Evolutionary conservation across 2,113 vertebrate species (phyloP).

Genomic region (Mohoua ochrocephala): DNA sequence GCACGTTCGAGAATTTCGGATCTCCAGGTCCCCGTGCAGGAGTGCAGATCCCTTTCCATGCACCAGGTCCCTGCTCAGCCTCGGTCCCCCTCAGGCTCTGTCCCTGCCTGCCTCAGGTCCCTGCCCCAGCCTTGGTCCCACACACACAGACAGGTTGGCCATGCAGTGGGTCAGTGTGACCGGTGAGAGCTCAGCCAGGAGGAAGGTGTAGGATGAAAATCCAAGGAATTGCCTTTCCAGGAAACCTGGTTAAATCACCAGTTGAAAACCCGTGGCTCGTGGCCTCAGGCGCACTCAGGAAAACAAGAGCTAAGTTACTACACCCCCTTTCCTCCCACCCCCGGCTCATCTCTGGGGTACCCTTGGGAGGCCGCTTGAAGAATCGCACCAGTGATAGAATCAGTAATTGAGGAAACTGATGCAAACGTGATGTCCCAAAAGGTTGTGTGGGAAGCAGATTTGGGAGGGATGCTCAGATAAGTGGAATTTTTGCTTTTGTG

Average conservation of each 20-base stretch:
- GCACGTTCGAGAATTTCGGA: accelerated
- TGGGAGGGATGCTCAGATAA: constrained; percentile 43
- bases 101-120: not conserved
- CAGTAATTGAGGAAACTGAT: constrained; percentile 45
- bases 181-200: accelerated
- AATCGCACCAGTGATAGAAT: not conserved
- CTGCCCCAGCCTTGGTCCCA: not conserved
- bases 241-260: not conserved
- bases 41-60: not conserved
- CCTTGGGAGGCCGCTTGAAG: not conserved
- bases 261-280: not conserved
- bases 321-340: constrained; percentile 23
- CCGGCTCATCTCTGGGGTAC: not conserved
- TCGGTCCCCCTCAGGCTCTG: accelerated
- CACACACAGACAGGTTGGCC: not conserved
- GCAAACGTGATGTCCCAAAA: constrained; percentile 48
- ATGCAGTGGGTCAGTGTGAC: accelerated
- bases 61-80: not conserved
- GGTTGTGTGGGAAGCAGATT: constrained; percentile 47
- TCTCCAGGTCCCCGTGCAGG: accelerated
- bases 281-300: not conserved
- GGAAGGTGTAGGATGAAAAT: constrained; percentile 38
- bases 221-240: constrained; percentile 21
- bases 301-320: constrained; percentile 4
- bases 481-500: constrained; percentile 11